Conservation (phyloP, 1,140 invertebrate species). For the Microplitis demolitor region DNA sequence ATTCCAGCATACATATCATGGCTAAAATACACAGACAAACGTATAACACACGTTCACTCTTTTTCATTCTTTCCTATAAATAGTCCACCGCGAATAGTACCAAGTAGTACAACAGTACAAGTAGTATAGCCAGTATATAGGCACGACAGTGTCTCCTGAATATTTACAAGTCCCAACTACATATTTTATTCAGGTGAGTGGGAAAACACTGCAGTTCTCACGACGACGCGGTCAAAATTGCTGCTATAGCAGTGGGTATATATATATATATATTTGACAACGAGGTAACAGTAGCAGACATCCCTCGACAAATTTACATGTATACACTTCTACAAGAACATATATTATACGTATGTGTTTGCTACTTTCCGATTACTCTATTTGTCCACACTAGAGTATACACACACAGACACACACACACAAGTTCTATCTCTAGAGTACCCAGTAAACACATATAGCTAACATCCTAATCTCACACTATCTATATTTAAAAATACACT, state of each 20-base stretch:
- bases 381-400: constrained; percentile 1
- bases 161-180: constrained; percentile 45
- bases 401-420: neutral
- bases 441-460: neutral
- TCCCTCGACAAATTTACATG: constrained; percentile 1
- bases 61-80: constrained; percentile 26
- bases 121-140: constrained; percentile 16
- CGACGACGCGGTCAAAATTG: constrained; percentile 15
- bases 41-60: constrained; percentile 50
- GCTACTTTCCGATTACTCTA: constrained; percentile 11
- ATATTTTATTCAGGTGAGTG: constrained; percentile 50
- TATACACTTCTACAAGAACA: neutral
- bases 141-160: constrained; percentile 39
- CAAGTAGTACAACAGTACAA: neutral
- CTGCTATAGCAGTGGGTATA: constrained; percentile 10
- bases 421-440: neutral
- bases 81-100: neutral
- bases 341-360: neutral
- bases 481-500: neutral
- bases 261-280: neutral
- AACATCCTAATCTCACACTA: neutral
- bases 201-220: constrained; percentile 30
- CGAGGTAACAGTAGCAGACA: neutral
- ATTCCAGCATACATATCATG: constrained; percentile 33
- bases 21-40: neutral